Conservation (phyloP, 2,888 invertebrate species). For the Caenorhabditis drosophilae region DNA sequence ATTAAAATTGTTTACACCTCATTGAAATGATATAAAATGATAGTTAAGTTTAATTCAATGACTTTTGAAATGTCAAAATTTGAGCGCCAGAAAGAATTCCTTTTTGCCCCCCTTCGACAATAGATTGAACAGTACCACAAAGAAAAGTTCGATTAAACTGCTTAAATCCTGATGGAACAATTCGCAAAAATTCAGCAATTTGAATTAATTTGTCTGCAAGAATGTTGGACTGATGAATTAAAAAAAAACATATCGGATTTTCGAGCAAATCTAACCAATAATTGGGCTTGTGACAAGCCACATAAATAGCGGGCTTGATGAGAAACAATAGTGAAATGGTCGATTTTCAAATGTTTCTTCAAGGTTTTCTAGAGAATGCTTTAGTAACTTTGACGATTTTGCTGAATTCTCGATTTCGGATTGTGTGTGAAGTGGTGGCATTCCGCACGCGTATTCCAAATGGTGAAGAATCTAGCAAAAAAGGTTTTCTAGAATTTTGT, state of each 20-base stretch:
- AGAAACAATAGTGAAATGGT: slow-evolving; percentile 66
- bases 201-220: slow-evolving; percentile 35
- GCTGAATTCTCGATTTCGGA: slow-evolving; percentile 58
- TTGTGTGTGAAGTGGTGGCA: slow-evolving; percentile 64
- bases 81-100: slow-evolving; percentile 65
- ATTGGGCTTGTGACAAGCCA: slow-evolving; percentile 59
- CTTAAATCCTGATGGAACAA: slow-evolving; percentile 66
- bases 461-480: slow-evolving; percentile 47
- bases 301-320: slow-evolving; percentile 64
- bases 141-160: slow-evolving; percentile 64
- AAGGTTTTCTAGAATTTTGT: not conserved
- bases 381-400: slow-evolving; percentile 9
- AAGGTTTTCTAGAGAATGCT: slow-evolving; percentile 42
- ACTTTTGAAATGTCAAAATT: slow-evolving; percentile 61
- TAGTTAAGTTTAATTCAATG: not conserved
- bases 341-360: slow-evolving; percentile 35
- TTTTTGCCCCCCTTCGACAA: slow-evolving; percentile 62
- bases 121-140: slow-evolving; percentile 63
- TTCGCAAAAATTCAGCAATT: slow-evolving; percentile 48
- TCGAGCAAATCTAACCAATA: slow-evolving; percentile 37
- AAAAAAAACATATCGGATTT: not conserved
- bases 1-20: too few relatives aligned
- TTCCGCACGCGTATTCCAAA: slow-evolving; percentile 65
- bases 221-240: not conserved
- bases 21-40: not conserved